A percentile compares a stretch with the other conserved stretches of the same genome.
phyloP scores from a whole-genome alignment of 30 jellyfish, hydroid and myxozoan genomes.

The Mastigias papua region DNA sequence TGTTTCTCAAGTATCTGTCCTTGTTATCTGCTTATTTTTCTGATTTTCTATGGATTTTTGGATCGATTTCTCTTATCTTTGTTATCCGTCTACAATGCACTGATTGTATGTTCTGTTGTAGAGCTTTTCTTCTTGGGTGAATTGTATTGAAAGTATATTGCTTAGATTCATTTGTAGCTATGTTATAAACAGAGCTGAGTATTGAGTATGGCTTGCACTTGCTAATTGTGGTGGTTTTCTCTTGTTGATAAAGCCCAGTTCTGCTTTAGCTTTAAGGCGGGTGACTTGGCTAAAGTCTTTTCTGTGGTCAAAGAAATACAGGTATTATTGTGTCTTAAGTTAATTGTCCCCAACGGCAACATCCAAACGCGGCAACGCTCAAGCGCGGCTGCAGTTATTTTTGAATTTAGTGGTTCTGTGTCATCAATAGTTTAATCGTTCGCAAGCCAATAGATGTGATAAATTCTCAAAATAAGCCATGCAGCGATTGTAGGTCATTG shows the following conservation, averaged over 20 bases:
- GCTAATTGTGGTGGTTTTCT: background rate
- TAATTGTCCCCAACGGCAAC: background rate
- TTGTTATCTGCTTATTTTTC: too few relatives aligned
- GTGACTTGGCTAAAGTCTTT: background rate
- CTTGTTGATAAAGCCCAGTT: background rate
- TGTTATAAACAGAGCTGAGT: background rate
- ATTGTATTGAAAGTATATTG: too few relatives aligned
- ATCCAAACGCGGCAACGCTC: background rate
- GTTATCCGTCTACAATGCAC: too few relatives aligned
- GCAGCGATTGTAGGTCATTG: too few relatives aligned
- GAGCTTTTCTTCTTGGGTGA: too few relatives aligned
- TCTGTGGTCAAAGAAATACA: background rate
- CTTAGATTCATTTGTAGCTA: background rate
- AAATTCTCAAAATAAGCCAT: background rate
- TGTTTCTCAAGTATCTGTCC: too few relatives aligned
- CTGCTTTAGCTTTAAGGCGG: background rate
- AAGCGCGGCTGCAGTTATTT: background rate
- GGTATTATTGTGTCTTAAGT: background rate
- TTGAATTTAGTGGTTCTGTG: background rate
- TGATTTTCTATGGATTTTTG: too few relatives aligned
- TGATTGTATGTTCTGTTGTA: too few relatives aligned
- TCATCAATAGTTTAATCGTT: background rate
- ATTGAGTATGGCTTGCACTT: background rate
- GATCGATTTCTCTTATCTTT: too few relatives aligned
- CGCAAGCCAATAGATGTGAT: background rate